These are phyloP conservation scores for Actinia equina DNA, from an alignment of 64 coral and sea anemone species.

Conservation along the genomic window DNA sequence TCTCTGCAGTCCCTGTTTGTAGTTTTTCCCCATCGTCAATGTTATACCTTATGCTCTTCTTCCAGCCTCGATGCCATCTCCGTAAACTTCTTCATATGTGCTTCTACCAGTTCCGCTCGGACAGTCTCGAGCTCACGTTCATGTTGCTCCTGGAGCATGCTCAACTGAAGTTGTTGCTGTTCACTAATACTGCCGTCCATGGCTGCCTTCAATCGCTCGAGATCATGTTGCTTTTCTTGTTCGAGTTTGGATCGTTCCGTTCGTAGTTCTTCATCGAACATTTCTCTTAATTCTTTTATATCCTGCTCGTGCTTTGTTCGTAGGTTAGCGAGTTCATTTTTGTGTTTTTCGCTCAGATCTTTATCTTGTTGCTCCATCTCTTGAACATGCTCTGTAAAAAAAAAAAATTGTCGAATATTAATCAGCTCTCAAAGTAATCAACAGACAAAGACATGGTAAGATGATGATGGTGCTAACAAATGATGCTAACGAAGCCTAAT, in stretches of 20 bases:
- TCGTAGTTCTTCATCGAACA: constrained; percentile 55
- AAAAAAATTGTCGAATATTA: neutral
- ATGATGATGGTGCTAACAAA: neutral
- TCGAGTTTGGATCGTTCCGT: constrained; percentile 61
- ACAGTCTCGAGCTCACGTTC: constrained; percentile 80
- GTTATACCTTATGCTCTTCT: constrained; percentile 69
- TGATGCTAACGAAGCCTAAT: neutral
- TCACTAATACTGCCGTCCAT: constrained; percentile 80
- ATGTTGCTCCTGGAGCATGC: constrained; percentile 92
- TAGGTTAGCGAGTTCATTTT: constrained; percentile 45
- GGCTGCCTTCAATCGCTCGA: constrained; percentile 59
- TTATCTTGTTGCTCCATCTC: constrained; percentile 36
- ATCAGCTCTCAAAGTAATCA: neutral
- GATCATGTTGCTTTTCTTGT: constrained; percentile 62
- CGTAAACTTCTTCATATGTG: constrained; percentile 96
- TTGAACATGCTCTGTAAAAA: constrained; percentile 24
- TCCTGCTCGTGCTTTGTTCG: constrained; percentile 52
- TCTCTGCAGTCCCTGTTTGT: too few relatives aligned
- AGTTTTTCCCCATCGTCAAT: neutral
- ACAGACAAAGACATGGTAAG: neutral
- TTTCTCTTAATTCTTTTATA: constrained; percentile 53
- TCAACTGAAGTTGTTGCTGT: constrained; percentile 79
- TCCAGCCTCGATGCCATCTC: constrained; percentile 87
- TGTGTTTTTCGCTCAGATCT: constrained; percentile 39
- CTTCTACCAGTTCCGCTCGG: constrained; percentile 81